Base-by-base conservation (phyloP, 2,797 vertebrate species). In the Todus mexicanus region DNA sequence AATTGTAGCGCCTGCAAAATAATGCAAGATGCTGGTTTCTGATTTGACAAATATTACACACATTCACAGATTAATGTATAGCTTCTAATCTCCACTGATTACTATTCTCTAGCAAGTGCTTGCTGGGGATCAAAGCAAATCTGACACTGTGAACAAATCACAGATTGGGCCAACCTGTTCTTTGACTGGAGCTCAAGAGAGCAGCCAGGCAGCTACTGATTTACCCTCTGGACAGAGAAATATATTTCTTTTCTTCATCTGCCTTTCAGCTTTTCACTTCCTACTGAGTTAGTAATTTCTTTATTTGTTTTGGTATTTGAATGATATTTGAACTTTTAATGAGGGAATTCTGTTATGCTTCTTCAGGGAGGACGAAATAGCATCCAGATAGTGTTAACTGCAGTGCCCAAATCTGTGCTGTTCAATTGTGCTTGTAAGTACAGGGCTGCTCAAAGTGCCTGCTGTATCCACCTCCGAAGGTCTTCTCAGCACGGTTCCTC, bases 221-320 rank as follows among this genome's bases (percentile, higher is more conserved):
- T 66, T 64, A 70, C 31, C 18, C 33, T 84, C 66, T 6, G 11
- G 66, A 56, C 17, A 51, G 51, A 64, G 73, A 73, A 73, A 65
- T 14, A 1, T 16, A 7, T 60, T 56, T 37, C 6, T 50, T 61
- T 79, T 48, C 29, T 73, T 76, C 10, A 4, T 21, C 69, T 87
- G n/a, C 12, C 26, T 59, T 85, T 80, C 11, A 5, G 18, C 33
- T 78, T 84, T 75, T 84, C 47, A 50, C 57, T 84, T 90, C 63
- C 26, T 65, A 22, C 42, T 65, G 42, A 85, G 25, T 77, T 77
- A 81, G 26, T 65, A 42, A 59, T 75, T 79, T 78, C 57, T 60
- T 80, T 80, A 22, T 84, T 93, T 88, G n/a, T 61, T 92, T 89
- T 78, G 26, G 31, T 87, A 33, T 70, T 74, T 85, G 84, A 74